phyloP scores from a whole-genome alignment of 2,888 invertebrate genomes.

The Geophilus truncorum region DNA sequence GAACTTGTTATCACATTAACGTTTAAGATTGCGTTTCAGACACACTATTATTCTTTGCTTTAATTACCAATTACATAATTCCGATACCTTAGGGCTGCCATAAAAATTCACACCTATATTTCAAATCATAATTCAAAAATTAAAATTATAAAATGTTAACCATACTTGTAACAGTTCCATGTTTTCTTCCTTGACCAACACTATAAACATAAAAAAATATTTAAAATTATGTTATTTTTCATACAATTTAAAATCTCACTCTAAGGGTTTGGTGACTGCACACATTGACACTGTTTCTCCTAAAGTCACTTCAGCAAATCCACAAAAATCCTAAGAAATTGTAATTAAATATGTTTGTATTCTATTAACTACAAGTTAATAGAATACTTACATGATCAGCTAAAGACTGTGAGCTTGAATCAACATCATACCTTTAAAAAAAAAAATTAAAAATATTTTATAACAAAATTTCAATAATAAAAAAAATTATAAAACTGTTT shows the following conservation, averaged over 20 bases:
- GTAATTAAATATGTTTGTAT: no score
- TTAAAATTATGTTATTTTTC: neutral
- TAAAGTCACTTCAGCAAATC: conserved; percentile 53
- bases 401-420: conserved; percentile 28
- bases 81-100: no score
- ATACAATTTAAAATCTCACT: conserved; percentile 39
- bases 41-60: no score
- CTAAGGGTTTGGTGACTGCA: conserved; percentile 35
- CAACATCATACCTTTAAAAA: conserved; percentile 37
- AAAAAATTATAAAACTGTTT: neutral
- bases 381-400: conserved; percentile 35
- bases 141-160: no score
- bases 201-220: conserved; percentile 38
- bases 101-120: no score
- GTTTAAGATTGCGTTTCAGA: no score
- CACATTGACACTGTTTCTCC: conserved; percentile 52
- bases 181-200: conserved; percentile 38
- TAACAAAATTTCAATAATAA: neutral
- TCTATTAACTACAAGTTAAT: no score
- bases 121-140: no score
- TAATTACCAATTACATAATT: no score
- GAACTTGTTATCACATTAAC: no score
- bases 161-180: conserved; percentile 38
- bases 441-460: conserved; percentile 38
- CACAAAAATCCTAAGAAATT: conserved; percentile 52